phyloP scores from a whole-genome alignment of 2,888 invertebrate species.

The Agrotis clavis region DNA sequence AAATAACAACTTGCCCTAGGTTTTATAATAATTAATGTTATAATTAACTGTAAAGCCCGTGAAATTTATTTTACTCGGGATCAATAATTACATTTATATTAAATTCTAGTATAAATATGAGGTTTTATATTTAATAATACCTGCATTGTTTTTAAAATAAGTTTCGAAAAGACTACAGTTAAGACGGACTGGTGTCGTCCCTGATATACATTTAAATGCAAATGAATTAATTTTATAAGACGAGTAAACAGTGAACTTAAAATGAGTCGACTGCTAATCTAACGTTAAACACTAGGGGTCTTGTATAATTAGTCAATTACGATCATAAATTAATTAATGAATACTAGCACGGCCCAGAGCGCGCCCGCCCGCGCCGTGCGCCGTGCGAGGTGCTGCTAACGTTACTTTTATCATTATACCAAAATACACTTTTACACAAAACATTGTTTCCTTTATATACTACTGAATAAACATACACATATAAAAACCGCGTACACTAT shows the following conservation, averaged over 20 bases:
- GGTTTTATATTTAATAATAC: conserved; percentile 90
- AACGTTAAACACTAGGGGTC: conserved; percentile 87
- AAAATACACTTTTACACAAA: conserved; percentile 90
- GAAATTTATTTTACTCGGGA: conserved; percentile 88
- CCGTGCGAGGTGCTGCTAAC: conserved; percentile 70
- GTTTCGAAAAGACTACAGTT: conserved; percentile 87
- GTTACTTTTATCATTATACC: conserved; percentile 83
- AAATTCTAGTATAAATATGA: conserved; percentile 90
- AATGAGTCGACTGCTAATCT: conserved; percentile 83
- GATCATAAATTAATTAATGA: conserved; percentile 89
- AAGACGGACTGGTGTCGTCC: conserved; percentile 75
- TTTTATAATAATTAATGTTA: conserved; percentile 90
- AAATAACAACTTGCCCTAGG: conserved; percentile 92
- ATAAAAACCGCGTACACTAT: conserved; percentile 91
- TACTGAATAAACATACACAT: conserved; percentile 91
- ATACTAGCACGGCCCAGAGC: conserved; percentile 71
- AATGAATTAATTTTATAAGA: conserved; percentile 81
- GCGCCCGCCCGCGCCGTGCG: conserved; percentile 67
- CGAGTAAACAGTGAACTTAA: conserved; percentile 86
- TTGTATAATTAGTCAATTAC: conserved; percentile 92
- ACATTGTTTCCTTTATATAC: conserved; percentile 86
- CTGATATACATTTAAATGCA: conserved; percentile 86
- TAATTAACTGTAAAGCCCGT: conserved; percentile 91
- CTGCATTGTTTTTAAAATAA: conserved; percentile 90
- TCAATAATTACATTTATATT: conserved; percentile 90